These are phyloP conservation scores for Ophiothrix spiculata DNA, from an alignment of 35 echinoderm and acorn worm species.

Conservation along the genomic window DNA sequence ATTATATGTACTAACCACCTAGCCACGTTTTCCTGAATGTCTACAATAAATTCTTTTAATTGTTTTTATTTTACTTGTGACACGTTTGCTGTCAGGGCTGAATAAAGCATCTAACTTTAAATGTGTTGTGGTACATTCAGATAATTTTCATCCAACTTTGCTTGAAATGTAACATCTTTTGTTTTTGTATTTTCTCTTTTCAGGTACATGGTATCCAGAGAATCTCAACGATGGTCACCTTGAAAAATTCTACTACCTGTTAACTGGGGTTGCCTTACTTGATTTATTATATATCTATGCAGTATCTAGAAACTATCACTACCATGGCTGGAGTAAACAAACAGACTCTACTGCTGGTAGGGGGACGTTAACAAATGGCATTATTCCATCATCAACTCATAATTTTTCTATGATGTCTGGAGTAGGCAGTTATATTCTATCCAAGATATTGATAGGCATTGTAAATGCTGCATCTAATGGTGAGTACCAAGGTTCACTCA, in stretches of 20 bases:
- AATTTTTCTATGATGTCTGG: slow-evolving; percentile 59
- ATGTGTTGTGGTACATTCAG: too few species aligned
- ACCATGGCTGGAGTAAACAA: slow-evolving; percentile 16
- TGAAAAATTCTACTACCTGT: slow-evolving; percentile 44
- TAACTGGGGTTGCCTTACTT: slow-evolving; percentile 26
- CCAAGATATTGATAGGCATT: slow-evolving; percentile 18
- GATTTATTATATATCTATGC: slow-evolving; percentile 15
- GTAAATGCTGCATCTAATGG: too few species aligned
- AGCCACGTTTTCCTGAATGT: too few species aligned
- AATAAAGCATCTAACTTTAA: too few species aligned
- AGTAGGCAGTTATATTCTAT: slow-evolving; percentile 42
- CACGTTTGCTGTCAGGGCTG: too few species aligned
- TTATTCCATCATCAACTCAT: too few species aligned
- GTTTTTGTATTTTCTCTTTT: not conserved
- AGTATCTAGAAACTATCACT: slow-evolving; percentile 24
- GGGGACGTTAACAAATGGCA: too few species aligned
- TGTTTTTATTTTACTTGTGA: too few species aligned
- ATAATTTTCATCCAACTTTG: too few species aligned
- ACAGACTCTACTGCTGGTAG: too few species aligned
- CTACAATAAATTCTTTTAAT: too few species aligned
- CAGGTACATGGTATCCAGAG: slow-evolving; percentile 28
- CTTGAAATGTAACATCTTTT: not conserved
- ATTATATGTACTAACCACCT: too few species aligned
- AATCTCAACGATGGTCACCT: slow-evolving; percentile 54
- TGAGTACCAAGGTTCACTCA: not conserved